Conservation (phyloP, 2,113 vertebrate genomes). For the Onychorhynchus coronatus region DNA sequence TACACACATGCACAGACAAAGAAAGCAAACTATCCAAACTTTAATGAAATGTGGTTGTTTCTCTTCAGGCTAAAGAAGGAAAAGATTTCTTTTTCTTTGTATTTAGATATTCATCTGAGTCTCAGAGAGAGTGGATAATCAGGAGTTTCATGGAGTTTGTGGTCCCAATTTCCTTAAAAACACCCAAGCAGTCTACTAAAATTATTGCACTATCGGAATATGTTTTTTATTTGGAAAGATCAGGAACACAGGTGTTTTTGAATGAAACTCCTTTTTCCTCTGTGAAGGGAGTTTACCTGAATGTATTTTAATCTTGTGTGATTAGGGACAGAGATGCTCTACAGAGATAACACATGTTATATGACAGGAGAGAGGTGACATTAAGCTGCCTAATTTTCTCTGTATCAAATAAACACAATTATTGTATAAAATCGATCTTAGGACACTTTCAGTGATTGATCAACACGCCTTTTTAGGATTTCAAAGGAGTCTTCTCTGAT, state of each 20-base stretch:
- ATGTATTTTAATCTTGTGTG: not conserved
- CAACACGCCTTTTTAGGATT: not conserved
- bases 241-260: not conserved
- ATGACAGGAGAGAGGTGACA: not conserved
- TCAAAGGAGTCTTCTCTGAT: not conserved
- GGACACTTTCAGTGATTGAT: not conserved
- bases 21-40: not conserved
- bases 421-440: not conserved
- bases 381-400: not conserved
- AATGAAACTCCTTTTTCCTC: not conserved
- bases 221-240: not conserved
- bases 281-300: not conserved
- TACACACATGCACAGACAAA: rapidly evolving
- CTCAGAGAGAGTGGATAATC: not conserved
- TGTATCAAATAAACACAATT: not conserved
- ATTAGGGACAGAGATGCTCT: not conserved
- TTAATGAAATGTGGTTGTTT: not conserved
- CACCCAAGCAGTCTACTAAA: not conserved
- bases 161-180: not conserved
- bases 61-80: not conserved
- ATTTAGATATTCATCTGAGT: not conserved
- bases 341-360: not conserved
- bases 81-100: not conserved
- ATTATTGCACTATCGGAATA: not conserved
- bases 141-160: not conserved